Evolutionary conservation across 2,888 invertebrate genomes (phyloP), one percentile per base, ranked within the genome.

Genomic region (Rotaria macrura): DNA sequence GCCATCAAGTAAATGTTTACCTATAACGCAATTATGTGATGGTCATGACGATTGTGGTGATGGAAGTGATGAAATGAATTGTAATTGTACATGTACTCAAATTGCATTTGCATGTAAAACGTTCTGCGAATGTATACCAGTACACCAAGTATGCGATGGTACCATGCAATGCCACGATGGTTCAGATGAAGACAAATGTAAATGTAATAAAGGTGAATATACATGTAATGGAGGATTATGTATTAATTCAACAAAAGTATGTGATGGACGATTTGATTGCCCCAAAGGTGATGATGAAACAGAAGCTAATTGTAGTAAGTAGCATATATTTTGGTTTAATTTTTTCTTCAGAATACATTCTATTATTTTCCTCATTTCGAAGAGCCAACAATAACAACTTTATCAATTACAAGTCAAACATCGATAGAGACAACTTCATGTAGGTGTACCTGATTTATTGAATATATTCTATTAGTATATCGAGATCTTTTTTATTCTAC

Each of bases 1-100:
- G 52, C 47, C 10, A 55, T n/a, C 38, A 38, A 29, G 29, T 52
- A 57, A 79, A 65, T 87, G 87, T 52, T 55, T 86, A 74, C 83
- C 87, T 40, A 52, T 86, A 9, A 3, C 86, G 0, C 72, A 85
- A 38, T 14, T 47, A 17, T 87, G 87, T 79, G 88, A 88, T 85
- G 88, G 88, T n/a, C 89, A 89, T 86, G 89, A 89, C n/a, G 94
- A 95, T 91, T 95, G 95, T 90, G 93, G 93, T 3, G 88, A 89
- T 38, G 94, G 93, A 0, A 94, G 94, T 89, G 95, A 95, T 91
- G 95, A 95, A 91, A 88, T 89, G 1, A 92, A 93, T 88, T 95
- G 95, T 89, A 79, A 93, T 88, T 95, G 95, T 89, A 79, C 34
- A 43, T 84, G 49, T 34, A 9, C 12, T 29, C 9, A 38, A n/a